A percentile compares a stretch with the other conserved stretches of the same genome.
These are phyloP conservation scores for Phania funesta DNA, from an alignment of 2,888 invertebrate species.

Conservation along the genomic window DNA sequence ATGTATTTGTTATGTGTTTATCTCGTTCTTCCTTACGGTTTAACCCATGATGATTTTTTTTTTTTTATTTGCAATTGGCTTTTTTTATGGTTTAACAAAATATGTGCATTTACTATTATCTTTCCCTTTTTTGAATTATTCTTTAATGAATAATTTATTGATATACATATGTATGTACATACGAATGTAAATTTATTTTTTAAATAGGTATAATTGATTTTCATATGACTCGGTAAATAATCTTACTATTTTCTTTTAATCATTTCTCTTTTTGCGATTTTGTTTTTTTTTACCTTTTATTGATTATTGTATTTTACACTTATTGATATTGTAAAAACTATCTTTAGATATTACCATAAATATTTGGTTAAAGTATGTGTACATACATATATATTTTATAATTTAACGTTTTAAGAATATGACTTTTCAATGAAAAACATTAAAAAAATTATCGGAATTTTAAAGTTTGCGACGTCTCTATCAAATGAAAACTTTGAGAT, in stretches of 20 bases:
- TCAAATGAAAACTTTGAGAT: conserved; percentile 57
- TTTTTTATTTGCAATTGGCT: not conserved
- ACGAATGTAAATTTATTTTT: too few species aligned
- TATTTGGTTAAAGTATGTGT: not conserved
- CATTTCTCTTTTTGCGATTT: too few species aligned
- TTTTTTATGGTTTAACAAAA: not conserved
- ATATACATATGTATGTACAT: too few species aligned
- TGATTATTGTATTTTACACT: too few species aligned
- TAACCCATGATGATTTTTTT: conserved; percentile 40
- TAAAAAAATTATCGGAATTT: too few species aligned
- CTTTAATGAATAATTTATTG: too few species aligned
- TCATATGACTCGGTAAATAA: too few species aligned
- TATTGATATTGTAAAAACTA: too few species aligned
- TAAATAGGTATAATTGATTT: too few species aligned
- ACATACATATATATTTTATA: not conserved
- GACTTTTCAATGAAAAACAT: too few species aligned
- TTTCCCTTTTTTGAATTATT: not conserved
- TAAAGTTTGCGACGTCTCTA: conserved; percentile 4
- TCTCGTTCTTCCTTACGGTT: conserved; percentile 28
- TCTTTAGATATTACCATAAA: not conserved
- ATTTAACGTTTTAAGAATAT: not conserved
- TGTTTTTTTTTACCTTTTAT: too few species aligned
- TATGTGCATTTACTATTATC: not conserved
- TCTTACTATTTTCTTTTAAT: too few species aligned
- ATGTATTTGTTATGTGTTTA: not conserved